These are phyloP conservation scores for Agrochola litura DNA, from an alignment of 2,888 invertebrate species.

Conservation along the genomic window DNA sequence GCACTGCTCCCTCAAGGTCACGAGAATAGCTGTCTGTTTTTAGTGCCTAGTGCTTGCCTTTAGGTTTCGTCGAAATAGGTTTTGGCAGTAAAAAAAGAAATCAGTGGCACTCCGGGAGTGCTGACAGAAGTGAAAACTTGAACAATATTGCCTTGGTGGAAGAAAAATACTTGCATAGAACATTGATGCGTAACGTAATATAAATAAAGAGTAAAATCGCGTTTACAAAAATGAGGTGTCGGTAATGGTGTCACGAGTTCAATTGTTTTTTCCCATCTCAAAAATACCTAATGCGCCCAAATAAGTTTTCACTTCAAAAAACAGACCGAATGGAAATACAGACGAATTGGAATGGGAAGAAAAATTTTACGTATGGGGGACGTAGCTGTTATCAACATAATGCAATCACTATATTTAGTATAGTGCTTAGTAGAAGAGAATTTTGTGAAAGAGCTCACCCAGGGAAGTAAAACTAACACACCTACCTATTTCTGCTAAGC, in stretches of 20 bases:
- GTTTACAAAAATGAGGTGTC: no score
- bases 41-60: conserved; percentile 32
- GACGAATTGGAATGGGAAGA: not conserved
- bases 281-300: no score
- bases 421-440: not conserved
- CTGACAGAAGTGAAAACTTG: no score
- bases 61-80: conserved; percentile 1
- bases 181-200: no score
- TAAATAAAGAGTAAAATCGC: no score
- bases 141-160: no score
- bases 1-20: conserved; percentile 55
- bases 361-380: not conserved
- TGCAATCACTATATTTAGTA: not conserved
- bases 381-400: not conserved
- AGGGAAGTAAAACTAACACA: not conserved
- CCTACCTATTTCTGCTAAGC: not conserved
- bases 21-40: conserved; percentile 30
- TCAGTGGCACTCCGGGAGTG: no score
- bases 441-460: not conserved
- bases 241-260: no score
- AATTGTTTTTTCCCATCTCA: no score
- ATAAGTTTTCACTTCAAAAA: no score
- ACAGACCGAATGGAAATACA: no score
- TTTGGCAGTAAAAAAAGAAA: not conserved
- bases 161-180: no score